Evolutionary conservation across 1,140 invertebrate genomes (phyloP), one percentile per base, ranked within the genome.

Genomic region (Fopius arisanus): DNA sequence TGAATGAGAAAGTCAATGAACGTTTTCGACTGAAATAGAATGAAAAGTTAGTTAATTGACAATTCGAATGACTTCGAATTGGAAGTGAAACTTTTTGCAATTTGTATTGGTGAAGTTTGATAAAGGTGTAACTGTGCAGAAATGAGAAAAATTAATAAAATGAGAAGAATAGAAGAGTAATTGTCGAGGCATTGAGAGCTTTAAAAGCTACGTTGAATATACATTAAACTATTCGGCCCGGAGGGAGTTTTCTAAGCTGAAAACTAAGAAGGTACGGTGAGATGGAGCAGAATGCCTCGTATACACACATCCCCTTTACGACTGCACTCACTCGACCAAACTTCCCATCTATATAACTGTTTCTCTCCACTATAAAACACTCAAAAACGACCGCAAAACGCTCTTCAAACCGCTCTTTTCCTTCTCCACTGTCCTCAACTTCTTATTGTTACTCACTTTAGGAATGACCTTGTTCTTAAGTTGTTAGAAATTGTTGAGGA

Each of bases 351-450:
- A 29, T 73, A 73, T 73, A 73, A 73, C 71, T 73, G 71, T 73
- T 73, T 72, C 65, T 65, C 59, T 73, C 31, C 65, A 73, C 71
- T 65, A 73, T 73, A 73, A 73, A 73, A 73, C 43, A 63, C 63
- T 66, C 33, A 33, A 65, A 43, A 37, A 37, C 31, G 33, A 26
- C 65, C 63, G 67, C 71, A 73, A 67, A 66, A 73, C 62, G 65
- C 41, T 67, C 66, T 12, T 28, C 23, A 23, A 59, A 26, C 54
- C n/a, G n/a, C n/a, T n/a, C 7, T 59, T 26, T 19, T 59, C 10
- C 54, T 59, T 26, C 23, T 26, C 54, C 19, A 26, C 23, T 28
- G 19, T 28, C 67, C n/a, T 51, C 48, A 65, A 73, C 71, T 66
- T 65, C 33, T 26, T 59, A 28, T 59, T 23, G 19, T 26, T 59